Base-by-base conservation (phyloP, 2,888 invertebrate species). In the Chrysodeixis includens region DNA sequence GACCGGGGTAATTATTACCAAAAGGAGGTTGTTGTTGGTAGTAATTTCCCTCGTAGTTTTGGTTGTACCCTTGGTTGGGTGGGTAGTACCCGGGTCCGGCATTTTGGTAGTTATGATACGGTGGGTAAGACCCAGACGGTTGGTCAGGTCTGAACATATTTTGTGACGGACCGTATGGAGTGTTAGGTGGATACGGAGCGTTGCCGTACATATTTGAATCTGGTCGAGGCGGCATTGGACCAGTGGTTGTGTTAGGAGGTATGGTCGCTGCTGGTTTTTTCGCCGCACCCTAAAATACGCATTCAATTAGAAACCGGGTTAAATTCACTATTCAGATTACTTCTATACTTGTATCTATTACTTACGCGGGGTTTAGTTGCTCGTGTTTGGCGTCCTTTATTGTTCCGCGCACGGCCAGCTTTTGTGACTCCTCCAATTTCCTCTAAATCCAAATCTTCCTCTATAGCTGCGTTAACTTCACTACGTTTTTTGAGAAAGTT, bases 401-500 rank as follows among this genome's bases (percentile, higher is more conserved):
- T 84, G 32, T 84, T 89, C 32, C 87, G 87, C 5, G 92, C 86
- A 0, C 93, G 88, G 0, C 94, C 93, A 1, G 93, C 86, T 69
- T 93, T 94, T 0, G 93, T 92, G 0, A 93, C 94, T 14, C 95
- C 96, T 4, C 96, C 96, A 14, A 97, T 96, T 89, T 98, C 98
- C 79, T 98, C 98, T 62, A 98, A 92, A 89, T 98, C 98, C 78
- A 98, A 95, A 91, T 98, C 98, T 83, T 96, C 95, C 82, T 96
- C 96, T 35, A 95, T 91, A 4, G 96, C 96, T 26, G 97, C 97
- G 77, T 97, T 97, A 26, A 97, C 97, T 83, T 97, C 97, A 71
- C 97, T 97, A 54, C 97, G 96, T 87, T 98, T 98, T 85, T 97
- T 97, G 65, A 99, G 90, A 86, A 98, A 98, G 87, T 98, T 97